phyloP scores from a whole-genome alignment of 2,888 invertebrate genomes.

The Muscina levida region DNA sequence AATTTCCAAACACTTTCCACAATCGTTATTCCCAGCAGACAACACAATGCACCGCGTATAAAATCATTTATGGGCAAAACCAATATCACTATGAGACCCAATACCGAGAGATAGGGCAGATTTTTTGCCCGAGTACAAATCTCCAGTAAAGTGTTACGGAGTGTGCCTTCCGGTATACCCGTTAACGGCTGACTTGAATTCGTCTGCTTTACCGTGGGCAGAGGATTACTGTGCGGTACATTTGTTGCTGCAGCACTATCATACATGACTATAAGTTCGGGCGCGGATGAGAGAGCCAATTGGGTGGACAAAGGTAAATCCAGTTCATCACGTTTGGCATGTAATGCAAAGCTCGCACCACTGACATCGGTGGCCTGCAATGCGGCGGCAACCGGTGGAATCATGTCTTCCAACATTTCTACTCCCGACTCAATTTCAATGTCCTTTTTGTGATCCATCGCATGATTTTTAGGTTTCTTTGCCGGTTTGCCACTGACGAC shows the following conservation, averaged over 20 bases:
- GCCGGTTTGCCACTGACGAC: conserved; percentile 51
- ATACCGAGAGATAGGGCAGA: conserved; percentile 55
- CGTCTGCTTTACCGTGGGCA: background rate
- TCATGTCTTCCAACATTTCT: conserved; percentile 79
- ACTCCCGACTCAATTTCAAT: conserved; percentile 79
- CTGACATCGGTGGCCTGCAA: conserved; percentile 1
- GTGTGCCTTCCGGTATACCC: background rate
- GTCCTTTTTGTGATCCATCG: conserved; percentile 73
- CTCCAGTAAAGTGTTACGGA: background rate
- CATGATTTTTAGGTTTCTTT: conserved; percentile 69
- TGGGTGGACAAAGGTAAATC: conserved; percentile 66
- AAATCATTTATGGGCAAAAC: conserved; percentile 76
- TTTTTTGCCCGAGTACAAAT: conserved; percentile 36
- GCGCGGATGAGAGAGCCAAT: background rate
- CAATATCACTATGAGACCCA: conserved; percentile 68
- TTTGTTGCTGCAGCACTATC: conserved; percentile 37
- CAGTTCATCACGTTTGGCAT: conserved; percentile 54
- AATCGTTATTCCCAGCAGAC: conserved; percentile 72
- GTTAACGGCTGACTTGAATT: background rate
- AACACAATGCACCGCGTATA: conserved; percentile 75
- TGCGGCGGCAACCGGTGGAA: conserved; percentile 64
- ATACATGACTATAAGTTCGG: conserved; percentile 40
- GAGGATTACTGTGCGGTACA: background rate
- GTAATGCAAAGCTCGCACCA: conserved; percentile 10
- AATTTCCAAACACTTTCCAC: conserved; percentile 70